Evolutionary conservation across 2,113 vertebrate genomes (phyloP).

Genomic region (Scolopax mira): DNA sequence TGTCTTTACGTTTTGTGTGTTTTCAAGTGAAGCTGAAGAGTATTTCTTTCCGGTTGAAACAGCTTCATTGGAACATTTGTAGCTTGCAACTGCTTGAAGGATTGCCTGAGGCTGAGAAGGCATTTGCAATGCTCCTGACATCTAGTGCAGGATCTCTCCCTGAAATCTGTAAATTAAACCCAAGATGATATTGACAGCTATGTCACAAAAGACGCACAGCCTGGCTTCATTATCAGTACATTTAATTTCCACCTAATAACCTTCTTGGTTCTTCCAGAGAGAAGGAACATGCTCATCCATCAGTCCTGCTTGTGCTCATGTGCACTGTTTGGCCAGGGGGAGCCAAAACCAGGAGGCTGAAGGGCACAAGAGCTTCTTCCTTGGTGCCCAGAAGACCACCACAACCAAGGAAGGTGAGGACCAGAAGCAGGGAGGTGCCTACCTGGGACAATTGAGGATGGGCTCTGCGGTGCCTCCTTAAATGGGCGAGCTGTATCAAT

Average conservation of each 20-base stretch:
- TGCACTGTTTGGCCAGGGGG: not conserved
- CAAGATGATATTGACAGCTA: not conserved
- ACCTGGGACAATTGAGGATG: accelerated
- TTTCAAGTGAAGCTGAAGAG: not conserved
- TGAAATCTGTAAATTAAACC: slow-evolving; percentile 22
- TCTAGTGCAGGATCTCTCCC: not conserved
- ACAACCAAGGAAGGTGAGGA: not conserved
- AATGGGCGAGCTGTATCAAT: not conserved
- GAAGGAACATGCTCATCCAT: not conserved
- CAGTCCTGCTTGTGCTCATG: not conserved
- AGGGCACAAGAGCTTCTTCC: not conserved
- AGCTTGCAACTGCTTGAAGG: slow-evolving; percentile 20
- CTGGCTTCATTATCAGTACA: not conserved
- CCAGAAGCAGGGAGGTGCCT: not conserved
- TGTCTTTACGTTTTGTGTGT: not conserved
- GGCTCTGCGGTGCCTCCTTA: accelerated
- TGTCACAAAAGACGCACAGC: not conserved
- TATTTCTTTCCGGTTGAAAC: not conserved
- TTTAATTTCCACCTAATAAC: not conserved
- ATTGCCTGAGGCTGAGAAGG: slow-evolving; percentile 25
- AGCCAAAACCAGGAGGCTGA: not conserved
- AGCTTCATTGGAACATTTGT: not conserved
- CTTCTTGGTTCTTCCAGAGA: not conserved
- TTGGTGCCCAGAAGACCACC: not conserved
- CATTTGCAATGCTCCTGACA: not conserved